A percentile compares a stretch with the other conserved stretches of the same genome.
phyloP scores from a whole-genome alignment of 1,140 invertebrate genomes.

The Matsumurasca onukii region DNA sequence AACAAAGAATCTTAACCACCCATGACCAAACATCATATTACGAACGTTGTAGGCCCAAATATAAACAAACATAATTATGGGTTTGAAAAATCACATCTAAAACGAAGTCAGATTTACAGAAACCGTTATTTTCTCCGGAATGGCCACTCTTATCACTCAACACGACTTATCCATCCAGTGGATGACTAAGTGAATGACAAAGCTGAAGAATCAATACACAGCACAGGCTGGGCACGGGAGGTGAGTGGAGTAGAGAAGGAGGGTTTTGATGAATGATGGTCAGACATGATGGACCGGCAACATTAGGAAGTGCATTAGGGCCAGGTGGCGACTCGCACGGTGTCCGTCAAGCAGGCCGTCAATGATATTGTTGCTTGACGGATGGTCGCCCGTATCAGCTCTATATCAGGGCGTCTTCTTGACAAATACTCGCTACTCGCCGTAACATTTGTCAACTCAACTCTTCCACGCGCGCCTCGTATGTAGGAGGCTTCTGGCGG shows the following conservation, averaged over 20 bases:
- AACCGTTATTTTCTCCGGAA: too few species aligned
- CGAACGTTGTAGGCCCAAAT: too few species aligned
- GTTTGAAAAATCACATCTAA: too few species aligned
- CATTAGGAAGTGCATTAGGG: conserved; percentile 26
- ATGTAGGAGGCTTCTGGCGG: too few species aligned
- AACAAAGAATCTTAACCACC: too few species aligned
- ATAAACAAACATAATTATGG: too few species aligned
- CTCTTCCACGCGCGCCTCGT: background rate
- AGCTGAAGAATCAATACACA: conserved; percentile 21
- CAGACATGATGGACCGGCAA: conserved; percentile 16
- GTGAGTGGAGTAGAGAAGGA: background rate
- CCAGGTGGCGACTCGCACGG: conserved; percentile 20
- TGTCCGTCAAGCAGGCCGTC: conserved; percentile 6
- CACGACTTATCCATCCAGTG: too few species aligned
- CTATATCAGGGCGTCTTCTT: conserved; percentile 12
- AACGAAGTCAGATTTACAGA: too few species aligned
- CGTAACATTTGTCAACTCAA: background rate
- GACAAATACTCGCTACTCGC: conserved; percentile 3
- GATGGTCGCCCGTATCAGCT: background rate
- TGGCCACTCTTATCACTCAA: too few species aligned
- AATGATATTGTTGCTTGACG: conserved; percentile 23
- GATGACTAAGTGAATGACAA: background rate
- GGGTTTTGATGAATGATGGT: background rate
- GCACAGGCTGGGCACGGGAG: background rate
- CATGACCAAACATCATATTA: too few species aligned